A percentile compares a stretch with the other conserved stretches of the same genome.
Evolutionary conservation across 2,113 vertebrate genomes (phyloP).

Genomic region (Pseudonaja textilis): DNA sequence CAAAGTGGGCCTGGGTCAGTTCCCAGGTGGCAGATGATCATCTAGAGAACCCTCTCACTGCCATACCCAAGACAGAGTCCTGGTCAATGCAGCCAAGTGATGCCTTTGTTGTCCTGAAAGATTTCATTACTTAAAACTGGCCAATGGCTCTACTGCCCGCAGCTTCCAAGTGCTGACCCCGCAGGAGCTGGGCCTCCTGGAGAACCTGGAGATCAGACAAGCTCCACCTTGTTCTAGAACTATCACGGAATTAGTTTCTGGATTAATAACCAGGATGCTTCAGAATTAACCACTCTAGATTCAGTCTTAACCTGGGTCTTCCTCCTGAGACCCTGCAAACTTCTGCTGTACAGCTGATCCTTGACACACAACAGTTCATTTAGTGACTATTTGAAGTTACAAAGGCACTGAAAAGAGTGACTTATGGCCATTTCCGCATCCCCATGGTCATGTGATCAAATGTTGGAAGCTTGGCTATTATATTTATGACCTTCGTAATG

Average conservation of each 20-base stretch:
- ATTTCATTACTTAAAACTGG: background rate
- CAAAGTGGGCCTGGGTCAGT: background rate
- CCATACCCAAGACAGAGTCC: background rate
- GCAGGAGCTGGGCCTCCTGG: background rate
- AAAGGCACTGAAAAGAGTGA: background rate
- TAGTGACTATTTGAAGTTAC: background rate
- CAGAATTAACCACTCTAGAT: background rate
- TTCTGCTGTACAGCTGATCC: background rate
- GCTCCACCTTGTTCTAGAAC: background rate
- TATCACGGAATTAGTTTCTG: background rate
- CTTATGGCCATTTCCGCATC: background rate
- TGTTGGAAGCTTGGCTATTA: background rate
- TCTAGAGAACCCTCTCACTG: background rate
- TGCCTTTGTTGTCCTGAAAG: background rate
- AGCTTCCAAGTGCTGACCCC: background rate
- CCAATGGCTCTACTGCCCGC: background rate
- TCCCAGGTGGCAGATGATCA: background rate
- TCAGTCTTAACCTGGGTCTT: background rate
- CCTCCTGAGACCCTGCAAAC: background rate
- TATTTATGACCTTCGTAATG: background rate
- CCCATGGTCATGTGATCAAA: background rate
- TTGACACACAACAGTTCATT: background rate
- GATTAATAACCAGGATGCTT: background rate
- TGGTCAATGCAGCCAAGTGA: background rate
- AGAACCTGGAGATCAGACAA: background rate